phyloP scores from a whole-genome alignment of 2,888 invertebrate species.

The Troides oblongomaculatus region DNA sequence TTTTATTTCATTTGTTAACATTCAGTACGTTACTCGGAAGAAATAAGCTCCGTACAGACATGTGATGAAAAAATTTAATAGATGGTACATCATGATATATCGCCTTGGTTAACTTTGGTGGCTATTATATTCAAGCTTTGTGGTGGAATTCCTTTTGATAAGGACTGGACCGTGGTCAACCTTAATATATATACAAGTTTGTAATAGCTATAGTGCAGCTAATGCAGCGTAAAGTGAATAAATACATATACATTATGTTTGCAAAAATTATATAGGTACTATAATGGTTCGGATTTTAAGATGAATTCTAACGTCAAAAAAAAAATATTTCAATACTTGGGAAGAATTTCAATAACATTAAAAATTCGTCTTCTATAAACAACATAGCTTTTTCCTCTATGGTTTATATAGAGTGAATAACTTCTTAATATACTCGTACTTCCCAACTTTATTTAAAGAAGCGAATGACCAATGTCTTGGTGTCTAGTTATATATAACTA shows the following conservation, averaged over 20 bases:
- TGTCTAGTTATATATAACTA: too few relatives aligned
- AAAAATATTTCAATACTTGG: too few relatives aligned
- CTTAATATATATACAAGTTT: slow-evolving; percentile 13
- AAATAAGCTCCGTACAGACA: slow-evolving; percentile 45
- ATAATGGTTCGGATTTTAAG: background rate
- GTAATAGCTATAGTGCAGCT: background rate
- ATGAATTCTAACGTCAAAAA: too few relatives aligned
- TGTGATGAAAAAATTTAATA: slow-evolving; percentile 60
- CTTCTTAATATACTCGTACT: background rate
- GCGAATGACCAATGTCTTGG: too few relatives aligned
- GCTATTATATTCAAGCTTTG: slow-evolving; percentile 59
- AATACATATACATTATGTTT: background rate
- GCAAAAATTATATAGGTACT: background rate
- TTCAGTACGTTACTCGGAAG: slow-evolving; percentile 51
- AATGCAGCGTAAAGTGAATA: background rate
- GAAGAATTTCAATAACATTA: too few relatives aligned
- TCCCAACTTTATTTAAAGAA: too few relatives aligned
- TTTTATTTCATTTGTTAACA: slow-evolving; percentile 74
- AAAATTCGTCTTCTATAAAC: too few relatives aligned
- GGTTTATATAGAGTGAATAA: background rate
- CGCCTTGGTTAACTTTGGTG: slow-evolving; percentile 52
- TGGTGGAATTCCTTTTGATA: slow-evolving; percentile 46
- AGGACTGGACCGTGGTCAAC: slow-evolving; percentile 39
- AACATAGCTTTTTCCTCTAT: background rate
- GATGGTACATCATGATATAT: slow-evolving; percentile 73